Evolutionary conservation across 1,140 invertebrate genomes (phyloP).

Genomic region (Drosophila grimshawi): DNA sequence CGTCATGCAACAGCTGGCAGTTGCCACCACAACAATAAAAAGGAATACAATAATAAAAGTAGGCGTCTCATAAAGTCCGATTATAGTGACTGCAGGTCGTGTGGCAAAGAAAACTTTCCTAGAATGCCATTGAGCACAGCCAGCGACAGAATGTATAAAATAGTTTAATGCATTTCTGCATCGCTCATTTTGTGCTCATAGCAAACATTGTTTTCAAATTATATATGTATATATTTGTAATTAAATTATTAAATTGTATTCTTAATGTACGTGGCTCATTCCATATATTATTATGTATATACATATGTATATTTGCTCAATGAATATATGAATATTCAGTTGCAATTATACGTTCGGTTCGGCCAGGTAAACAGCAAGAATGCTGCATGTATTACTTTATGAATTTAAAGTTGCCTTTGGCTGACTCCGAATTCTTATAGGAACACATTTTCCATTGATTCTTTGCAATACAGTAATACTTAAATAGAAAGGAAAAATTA

Average conservation of each 20-base stretch:
- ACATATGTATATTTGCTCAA: too few relatives aligned
- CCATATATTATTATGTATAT: too few relatives aligned
- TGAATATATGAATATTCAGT: too few relatives aligned
- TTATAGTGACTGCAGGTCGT: background rate
- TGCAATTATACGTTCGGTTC: too few relatives aligned
- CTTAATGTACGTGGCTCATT: too few relatives aligned
- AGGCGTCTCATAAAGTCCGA: constrained; percentile 3
- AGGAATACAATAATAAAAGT: constrained; percentile 2
- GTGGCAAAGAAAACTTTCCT: background rate
- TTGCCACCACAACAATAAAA: constrained; percentile 20
- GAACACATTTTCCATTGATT: background rate
- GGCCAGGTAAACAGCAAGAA: too few relatives aligned
- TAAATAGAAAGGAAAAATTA: too few relatives aligned
- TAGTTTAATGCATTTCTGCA: too few relatives aligned
- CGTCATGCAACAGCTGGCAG: constrained; percentile 54
- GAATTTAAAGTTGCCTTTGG: background rate
- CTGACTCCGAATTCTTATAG: background rate
- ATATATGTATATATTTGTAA: too few relatives aligned
- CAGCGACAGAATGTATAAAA: background rate
- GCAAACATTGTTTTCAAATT: background rate
- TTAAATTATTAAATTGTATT: too few relatives aligned
- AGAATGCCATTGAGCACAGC: background rate
- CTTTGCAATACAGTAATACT: too few relatives aligned
- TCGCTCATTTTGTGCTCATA: too few relatives aligned
- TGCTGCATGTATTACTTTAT: background rate